Conservation (phyloP, 64 coral and sea anemone species). For the Pocillopora verrucosa region DNA sequence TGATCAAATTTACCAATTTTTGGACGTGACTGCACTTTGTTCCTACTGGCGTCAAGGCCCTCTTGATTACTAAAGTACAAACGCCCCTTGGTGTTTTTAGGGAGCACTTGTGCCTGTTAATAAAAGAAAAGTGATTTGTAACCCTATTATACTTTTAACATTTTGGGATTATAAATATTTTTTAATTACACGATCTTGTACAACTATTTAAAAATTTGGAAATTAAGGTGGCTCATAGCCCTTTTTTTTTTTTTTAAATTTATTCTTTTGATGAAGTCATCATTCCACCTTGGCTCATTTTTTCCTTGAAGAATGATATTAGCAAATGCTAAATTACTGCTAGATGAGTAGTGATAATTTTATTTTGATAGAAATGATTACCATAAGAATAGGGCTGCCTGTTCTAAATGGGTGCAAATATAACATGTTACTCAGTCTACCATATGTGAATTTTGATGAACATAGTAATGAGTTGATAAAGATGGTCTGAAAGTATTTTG, state of each 20-base stretch:
- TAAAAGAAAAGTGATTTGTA: neutral
- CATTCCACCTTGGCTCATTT: neutral
- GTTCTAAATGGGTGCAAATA: no score
- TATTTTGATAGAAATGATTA: neutral
- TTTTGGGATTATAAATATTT: neutral
- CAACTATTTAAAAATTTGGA: no score
- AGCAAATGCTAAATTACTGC: neutral
- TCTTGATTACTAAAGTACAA: conserved; percentile 83
- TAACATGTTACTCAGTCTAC: no score
- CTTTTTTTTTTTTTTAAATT: neutral
- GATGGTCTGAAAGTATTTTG: no score
- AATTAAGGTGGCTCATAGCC: neutral
- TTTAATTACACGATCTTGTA: no score
- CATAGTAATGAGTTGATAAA: no score
- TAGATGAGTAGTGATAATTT: neutral
- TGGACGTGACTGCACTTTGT: conserved; percentile 78
- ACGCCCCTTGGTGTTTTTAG: conserved; percentile 62
- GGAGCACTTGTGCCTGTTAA: conserved; percentile 65
- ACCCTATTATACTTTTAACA: neutral
- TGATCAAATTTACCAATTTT: conserved; percentile 48
- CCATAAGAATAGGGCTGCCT: no score
- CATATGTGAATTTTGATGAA: no score
- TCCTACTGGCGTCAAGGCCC: conserved; percentile 57
- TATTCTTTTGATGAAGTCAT: neutral
- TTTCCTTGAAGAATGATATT: neutral